These are phyloP conservation scores for Leptodirus hochenwartii DNA, from an alignment of 2,888 invertebrate species.

Conservation along the genomic window DNA sequence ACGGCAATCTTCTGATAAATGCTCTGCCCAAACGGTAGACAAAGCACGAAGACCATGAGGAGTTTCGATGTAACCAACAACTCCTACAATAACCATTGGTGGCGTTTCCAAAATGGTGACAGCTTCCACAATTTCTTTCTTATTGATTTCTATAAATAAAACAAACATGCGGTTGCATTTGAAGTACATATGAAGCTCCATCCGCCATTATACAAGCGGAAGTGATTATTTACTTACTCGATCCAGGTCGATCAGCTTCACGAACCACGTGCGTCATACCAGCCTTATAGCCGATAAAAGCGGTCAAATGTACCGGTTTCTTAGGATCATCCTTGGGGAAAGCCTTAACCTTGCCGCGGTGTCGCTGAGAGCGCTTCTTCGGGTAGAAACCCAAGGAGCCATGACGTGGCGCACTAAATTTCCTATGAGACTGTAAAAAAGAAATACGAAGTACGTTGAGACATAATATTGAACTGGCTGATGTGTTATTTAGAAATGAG, in stretches of 20 bases:
- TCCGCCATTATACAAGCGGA: constrained; percentile 2
- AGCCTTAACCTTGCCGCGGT: constrained; percentile 98
- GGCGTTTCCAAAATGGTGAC: constrained; percentile 97
- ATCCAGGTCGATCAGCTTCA: constrained; percentile 96
- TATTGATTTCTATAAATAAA: constrained; percentile 81
- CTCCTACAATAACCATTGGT: constrained; percentile 94
- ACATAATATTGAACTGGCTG: constrained; percentile 3
- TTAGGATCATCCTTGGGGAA: constrained; percentile 95
- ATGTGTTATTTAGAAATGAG: neutral
- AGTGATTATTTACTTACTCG: constrained; percentile 56
- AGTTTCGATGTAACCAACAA: constrained; percentile 97
- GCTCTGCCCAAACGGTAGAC: constrained; percentile 96
- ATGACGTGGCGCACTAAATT: constrained; percentile 99
- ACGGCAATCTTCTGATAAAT: constrained; percentile 95
- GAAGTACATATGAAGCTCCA: constrained; percentile 8
- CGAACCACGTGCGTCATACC: constrained; percentile 99
- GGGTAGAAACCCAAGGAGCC: constrained; percentile 99
- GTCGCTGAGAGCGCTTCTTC: constrained; percentile 89
- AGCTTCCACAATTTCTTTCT: constrained; percentile 98
- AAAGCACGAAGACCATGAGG: constrained; percentile 91
- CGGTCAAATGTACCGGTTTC: constrained; percentile 95
- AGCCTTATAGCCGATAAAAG: constrained; percentile 96
- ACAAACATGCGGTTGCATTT: neutral
- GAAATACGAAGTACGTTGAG: constrained; percentile 1
- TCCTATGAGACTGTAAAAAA: constrained; percentile 83